These are phyloP conservation scores for Euzetes globulus DNA, from an alignment of 2,888 invertebrate genomes.

Conservation along the genomic window DNA sequence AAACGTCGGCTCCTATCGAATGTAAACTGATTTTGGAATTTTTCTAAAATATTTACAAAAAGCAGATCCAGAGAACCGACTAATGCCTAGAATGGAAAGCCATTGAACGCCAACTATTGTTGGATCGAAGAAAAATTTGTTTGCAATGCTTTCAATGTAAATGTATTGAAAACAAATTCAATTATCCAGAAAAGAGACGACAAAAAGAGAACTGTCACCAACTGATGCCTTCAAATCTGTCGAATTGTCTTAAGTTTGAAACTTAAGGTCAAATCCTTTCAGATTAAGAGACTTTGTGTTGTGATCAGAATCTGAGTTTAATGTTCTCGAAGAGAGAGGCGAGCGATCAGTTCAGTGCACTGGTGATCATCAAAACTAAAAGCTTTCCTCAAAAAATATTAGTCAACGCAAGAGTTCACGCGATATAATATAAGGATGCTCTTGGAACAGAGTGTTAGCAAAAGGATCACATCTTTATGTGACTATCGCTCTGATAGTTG, in stretches of 20 bases:
- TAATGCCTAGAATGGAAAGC: neutral
- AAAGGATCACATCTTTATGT: neutral
- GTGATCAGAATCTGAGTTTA: neutral
- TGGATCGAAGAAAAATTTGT: neutral
- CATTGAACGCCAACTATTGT: neutral
- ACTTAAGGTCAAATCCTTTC: neutral
- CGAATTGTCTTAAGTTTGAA: neutral
- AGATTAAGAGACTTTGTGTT: slow-evolving; percentile 3
- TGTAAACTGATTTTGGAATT: neutral
- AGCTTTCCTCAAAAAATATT: neutral
- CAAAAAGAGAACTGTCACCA: neutral
- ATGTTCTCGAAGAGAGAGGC: neutral
- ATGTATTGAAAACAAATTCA: neutral
- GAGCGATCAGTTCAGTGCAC: slow-evolving; percentile 8
- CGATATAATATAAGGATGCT: neutral
- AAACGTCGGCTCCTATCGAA: neutral
- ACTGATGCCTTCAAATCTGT: neutral
- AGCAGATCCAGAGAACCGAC: neutral
- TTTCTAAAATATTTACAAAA: neutral
- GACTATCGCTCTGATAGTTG: neutral
- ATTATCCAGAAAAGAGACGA: neutral
- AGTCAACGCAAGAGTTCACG: neutral
- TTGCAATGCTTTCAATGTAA: neutral
- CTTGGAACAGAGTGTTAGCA: neutral
- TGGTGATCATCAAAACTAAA: slow-evolving; percentile 1